These are phyloP conservation scores for Cetoscarus ocellatus DNA, from an alignment of 2,797 vertebrate species.

Conservation along the genomic window DNA sequence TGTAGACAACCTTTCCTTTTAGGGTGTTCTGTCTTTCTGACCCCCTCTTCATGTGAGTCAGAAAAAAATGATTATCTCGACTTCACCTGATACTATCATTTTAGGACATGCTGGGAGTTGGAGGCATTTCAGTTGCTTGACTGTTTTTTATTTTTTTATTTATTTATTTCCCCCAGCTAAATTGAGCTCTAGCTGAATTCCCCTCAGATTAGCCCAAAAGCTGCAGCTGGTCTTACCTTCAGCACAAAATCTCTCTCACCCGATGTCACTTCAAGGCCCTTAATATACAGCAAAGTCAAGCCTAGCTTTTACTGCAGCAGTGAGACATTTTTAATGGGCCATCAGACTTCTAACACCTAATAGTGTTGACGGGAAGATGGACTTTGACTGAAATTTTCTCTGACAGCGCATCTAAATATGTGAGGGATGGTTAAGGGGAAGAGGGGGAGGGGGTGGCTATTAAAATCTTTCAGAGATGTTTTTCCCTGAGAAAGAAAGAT, in stretches of 20 bases:
- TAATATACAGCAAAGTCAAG: conserved; percentile 42
- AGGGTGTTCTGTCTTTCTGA: background rate
- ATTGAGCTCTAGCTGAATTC: conserved; percentile 51
- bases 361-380: conserved; percentile 56
- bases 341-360: conserved; percentile 62
- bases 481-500: conserved; percentile 42
- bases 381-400: conserved; percentile 59
- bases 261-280: conserved; percentile 44
- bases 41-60: conserved; percentile 32
- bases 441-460: conserved; percentile 16
- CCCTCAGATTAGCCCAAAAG: conserved; percentile 43
- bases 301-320: conserved; percentile 25
- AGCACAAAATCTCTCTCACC: conserved; percentile 39
- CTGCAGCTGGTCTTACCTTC: conserved; percentile 42
- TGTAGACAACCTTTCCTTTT: too few species aligned
- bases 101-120: conserved; percentile 53
- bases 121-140: conserved; percentile 51
- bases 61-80: conserved; percentile 19
- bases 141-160: conserved; percentile 30
- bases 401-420: conserved; percentile 66
- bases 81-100: conserved; percentile 26
- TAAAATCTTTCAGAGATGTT: conserved; percentile 37
- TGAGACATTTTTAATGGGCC: conserved; percentile 60
- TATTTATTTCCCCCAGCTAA: conserved; percentile 37
- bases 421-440: conserved; percentile 29